Evolutionary conservation across 2,113 vertebrate species (phyloP), one percentile per base, ranked within the genome.

Genomic region (Rhagologus leucostigma): DNA sequence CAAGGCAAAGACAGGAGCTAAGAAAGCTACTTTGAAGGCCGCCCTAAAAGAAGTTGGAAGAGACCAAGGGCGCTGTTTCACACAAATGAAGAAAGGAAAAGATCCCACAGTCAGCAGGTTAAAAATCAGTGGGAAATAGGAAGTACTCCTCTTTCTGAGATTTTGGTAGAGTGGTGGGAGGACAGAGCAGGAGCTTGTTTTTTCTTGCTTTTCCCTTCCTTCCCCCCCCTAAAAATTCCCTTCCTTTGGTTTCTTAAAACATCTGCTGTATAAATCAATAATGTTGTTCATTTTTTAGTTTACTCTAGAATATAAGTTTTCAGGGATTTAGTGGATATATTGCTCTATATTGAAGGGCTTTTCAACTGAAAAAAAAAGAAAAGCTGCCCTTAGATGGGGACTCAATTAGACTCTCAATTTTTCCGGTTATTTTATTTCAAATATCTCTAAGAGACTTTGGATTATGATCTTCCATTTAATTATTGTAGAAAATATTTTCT

Each of bases 171-270:
- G 46, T 41, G 21, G 8, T 71, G 5, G 21, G 33, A 67, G 11
- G 37, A 73, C 33, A 76, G 47, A 84, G 10, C 4, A 77, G 39
- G 63, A 70, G 3, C 16, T 71, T 65, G 2, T 4, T 55, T 73
- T 89, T 71, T 23, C 21, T 39, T 53, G 13, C 11, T 59, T 59
- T 59, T 24, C 7, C 16, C 29, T 33, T 42, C 33, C 3, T 64
- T 10, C 4, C 10, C 1, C 1, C 4, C 7, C 1, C 1, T 17
- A 13, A 37, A 55, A 67, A 16, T 53, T 76, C 18, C 18, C 8
- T 30, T 39, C 18, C 18, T 53, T 70, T 71, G 3, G 11, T 57
- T 94, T 67, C n/a, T 63, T 90, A 87, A 67, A 55, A n/a, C 11
- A 87, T 7, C 30, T 71, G 20, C 7, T 39, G 9, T 8, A 24